Conservation (phyloP, 2,797 vertebrate genomes). For the Lagorchestes hirsutus region DNA sequence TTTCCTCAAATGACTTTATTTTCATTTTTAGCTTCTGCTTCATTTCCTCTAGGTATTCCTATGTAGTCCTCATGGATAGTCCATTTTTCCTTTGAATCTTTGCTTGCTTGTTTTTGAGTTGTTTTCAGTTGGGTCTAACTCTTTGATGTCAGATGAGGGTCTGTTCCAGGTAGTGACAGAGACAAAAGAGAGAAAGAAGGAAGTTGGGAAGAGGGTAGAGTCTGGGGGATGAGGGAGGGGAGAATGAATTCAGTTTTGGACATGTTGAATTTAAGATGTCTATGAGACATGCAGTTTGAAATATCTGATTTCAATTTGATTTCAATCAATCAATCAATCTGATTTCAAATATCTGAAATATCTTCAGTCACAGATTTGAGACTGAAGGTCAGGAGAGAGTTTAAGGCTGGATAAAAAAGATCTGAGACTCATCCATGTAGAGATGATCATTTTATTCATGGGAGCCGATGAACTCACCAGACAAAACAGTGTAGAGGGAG, state of each 20-base stretch:
- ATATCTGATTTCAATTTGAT: too few species aligned
- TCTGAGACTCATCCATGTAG: not conserved
- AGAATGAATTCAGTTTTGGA: not conserved
- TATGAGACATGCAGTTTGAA: not conserved
- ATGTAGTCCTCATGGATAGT: not conserved
- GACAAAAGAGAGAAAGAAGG: not conserved
- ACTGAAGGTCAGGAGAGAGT: not conserved
- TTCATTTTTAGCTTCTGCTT: not conserved
- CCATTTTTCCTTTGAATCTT: not conserved
- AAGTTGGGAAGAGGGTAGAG: not conserved
- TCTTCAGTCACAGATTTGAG: not conserved
- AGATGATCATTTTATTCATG: not conserved
- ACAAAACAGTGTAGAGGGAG: not conserved
- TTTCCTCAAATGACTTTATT: not conserved
- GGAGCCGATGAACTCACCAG: not conserved
- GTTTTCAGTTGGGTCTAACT: not conserved
- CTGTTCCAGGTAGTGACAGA: not conserved
- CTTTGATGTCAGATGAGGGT: not conserved
- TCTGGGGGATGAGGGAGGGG: not conserved
- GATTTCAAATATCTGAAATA: too few species aligned
- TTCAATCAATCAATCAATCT: too few species aligned
- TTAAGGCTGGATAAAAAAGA: not conserved
- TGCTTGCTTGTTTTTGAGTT: not conserved
- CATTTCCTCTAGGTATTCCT: not conserved
- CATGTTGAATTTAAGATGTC: not conserved